Conservation (phyloP, 2,797 vertebrate genomes). For the Typhlichthys eigenmanni region DNA sequence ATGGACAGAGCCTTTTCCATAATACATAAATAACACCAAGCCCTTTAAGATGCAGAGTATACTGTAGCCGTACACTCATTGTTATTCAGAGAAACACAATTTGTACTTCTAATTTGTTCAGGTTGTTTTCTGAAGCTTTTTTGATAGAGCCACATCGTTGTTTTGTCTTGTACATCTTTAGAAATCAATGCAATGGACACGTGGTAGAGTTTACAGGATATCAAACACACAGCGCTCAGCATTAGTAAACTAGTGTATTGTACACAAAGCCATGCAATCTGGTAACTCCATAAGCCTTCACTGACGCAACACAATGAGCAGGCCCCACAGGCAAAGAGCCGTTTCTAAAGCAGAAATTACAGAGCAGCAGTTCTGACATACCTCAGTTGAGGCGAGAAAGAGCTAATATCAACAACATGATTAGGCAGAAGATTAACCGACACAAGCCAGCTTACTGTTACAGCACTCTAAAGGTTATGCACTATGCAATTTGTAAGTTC, state of each 20-base stretch:
- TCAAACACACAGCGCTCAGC: slow-evolving; percentile 35
- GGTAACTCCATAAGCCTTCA: slow-evolving; percentile 41
- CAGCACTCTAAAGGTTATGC: slow-evolving; percentile 49
- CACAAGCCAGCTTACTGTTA: slow-evolving; percentile 46
- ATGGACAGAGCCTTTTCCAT: slow-evolving; percentile 51
- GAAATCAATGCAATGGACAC: slow-evolving; percentile 53
- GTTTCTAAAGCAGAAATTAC: slow-evolving; percentile 44
- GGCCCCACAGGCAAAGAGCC: slow-evolving; percentile 39
- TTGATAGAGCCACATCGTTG: slow-evolving; percentile 10
- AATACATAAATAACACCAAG: slow-evolving; percentile 55
- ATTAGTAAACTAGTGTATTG: slow-evolving; percentile 41
- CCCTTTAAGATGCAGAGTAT: slow-evolving; percentile 15
- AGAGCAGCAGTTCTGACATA: slow-evolving; percentile 57
- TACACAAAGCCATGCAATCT: slow-evolving; percentile 53
- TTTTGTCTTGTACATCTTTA: slow-evolving; percentile 22
- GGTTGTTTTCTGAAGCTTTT: slow-evolving; percentile 53
- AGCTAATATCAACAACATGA: slow-evolving; percentile 66
- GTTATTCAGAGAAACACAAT: slow-evolving; percentile 19
- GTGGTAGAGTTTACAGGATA: slow-evolving; percentile 51
- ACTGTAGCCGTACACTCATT: slow-evolving; percentile 5
- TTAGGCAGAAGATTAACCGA: slow-evolving; percentile 70
- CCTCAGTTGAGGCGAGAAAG: slow-evolving; percentile 67
- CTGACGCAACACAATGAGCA: slow-evolving; percentile 52
- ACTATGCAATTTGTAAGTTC: slow-evolving; percentile 41
- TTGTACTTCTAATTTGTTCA: slow-evolving; percentile 24